Percentiles rank a stretch among this genome's conserved stretches.
These are phyloP conservation scores for Hypothenemus hampei DNA, from an alignment of 1,140 invertebrate genomes.

Conservation along the genomic window DNA sequence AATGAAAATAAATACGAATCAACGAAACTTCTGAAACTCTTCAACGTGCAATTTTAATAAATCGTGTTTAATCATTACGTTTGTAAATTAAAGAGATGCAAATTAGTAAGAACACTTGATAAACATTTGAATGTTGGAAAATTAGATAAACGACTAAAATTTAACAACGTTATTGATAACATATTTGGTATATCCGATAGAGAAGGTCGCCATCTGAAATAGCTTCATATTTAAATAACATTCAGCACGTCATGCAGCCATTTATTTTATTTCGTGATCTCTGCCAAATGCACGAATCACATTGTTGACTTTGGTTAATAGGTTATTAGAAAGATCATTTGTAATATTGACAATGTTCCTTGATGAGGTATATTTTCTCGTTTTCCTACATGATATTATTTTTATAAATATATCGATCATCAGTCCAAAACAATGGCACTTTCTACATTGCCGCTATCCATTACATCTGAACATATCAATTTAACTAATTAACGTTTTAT, in stretches of 20 bases:
- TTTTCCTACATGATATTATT: background rate
- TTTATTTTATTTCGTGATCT: constrained; percentile 13
- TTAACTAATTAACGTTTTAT: no score
- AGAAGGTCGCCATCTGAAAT: constrained; percentile 7
- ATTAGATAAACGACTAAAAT: no score
- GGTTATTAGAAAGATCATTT: constrained; percentile 1
- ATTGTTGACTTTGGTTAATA: constrained; percentile 13
- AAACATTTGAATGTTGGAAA: no score
- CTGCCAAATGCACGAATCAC: constrained; percentile 7
- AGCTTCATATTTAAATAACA: constrained; percentile 11
- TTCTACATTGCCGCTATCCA: no score
- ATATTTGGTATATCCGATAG: constrained; percentile 6
- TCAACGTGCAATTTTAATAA: no score
- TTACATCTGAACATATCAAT: no score
- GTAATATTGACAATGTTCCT: background rate
- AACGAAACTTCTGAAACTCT: no score
- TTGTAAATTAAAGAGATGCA: no score
- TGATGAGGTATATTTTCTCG: background rate
- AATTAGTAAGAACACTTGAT: no score
- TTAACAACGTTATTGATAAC: constrained; percentile 1
- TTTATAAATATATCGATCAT: background rate
- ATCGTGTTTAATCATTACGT: no score
- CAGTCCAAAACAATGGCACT: background rate
- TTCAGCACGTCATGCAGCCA: constrained; percentile 7
- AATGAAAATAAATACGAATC: no score